These are phyloP conservation scores for Scartelaos histophorus DNA, from an alignment of 2,113 vertebrate genomes.

Conservation along the genomic window DNA sequence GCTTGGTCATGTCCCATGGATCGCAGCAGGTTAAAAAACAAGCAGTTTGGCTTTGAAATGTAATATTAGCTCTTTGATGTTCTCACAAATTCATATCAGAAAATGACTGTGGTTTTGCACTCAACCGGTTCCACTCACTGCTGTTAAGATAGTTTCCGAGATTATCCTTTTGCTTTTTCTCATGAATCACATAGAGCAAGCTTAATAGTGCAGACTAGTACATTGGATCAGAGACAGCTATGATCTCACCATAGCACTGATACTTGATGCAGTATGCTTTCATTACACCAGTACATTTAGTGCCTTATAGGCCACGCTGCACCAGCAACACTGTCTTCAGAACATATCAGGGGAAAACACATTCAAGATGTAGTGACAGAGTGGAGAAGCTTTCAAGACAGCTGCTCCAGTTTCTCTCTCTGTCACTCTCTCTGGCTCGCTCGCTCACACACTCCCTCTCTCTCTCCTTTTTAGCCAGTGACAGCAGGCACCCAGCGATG, in stretches of 20 bases:
- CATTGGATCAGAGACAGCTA: background rate
- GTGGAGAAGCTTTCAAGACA: constrained; percentile 66
- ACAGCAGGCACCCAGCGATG: constrained; percentile 77
- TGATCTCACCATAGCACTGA: constrained; percentile 2
- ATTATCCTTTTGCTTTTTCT: background rate
- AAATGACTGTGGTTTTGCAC: background rate
- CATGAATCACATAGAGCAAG: background rate
- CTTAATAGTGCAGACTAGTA: background rate
- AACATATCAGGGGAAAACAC: constrained; percentile 43
- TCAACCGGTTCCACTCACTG: background rate
- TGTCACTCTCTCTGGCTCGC: constrained; percentile 56
- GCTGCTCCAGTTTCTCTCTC: constrained; percentile 66
- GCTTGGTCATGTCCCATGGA: constrained; percentile 1
- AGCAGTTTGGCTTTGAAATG: background rate
- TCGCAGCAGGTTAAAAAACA: background rate
- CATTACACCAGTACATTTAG: constrained; percentile 27
- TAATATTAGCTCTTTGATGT: constrained; percentile 6
- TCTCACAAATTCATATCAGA: background rate
- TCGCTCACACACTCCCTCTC: constrained; percentile 52
- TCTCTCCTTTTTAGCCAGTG: constrained; percentile 78
- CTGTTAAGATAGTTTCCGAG: background rate
- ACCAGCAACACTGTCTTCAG: constrained; percentile 26
- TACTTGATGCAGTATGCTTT: constrained; percentile 6
- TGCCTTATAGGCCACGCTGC: constrained; percentile 29
- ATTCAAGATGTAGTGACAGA: constrained; percentile 59